Conservation (phyloP, 2,888 invertebrate species). For the Hypsopygia costalis region DNA sequence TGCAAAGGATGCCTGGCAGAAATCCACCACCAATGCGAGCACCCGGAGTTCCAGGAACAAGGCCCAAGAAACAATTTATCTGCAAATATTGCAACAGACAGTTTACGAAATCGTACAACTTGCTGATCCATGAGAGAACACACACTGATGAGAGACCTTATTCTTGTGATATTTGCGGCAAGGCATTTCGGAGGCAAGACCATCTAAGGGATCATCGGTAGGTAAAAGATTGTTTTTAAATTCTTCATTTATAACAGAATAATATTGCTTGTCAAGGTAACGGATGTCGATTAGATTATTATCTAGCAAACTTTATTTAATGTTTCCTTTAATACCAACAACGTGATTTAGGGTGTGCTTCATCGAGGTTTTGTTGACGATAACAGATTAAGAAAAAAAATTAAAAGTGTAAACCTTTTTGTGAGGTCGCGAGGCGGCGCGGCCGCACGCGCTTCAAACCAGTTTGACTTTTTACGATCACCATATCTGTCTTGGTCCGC, state of each 20-base stretch:
- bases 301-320: conserved; percentile 50
- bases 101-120: conserved; percentile 98
- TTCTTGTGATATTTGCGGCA: conserved; percentile 97
- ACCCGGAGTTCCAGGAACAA: conserved; percentile 77
- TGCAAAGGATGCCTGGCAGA: conserved; percentile 74
- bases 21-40: conserved; percentile 79
- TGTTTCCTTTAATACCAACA: conserved; percentile 58
- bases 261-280: conserved; percentile 1
- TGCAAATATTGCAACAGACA: conserved; percentile 98
- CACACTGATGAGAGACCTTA: conserved; percentile 98
- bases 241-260: no score
- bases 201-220: conserved; percentile 94
- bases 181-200: conserved; percentile 97
- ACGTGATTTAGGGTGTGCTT: conserved; percentile 66
- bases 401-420: conserved; percentile 75
- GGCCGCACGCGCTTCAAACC: conserved; percentile 76
- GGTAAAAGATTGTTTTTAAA: conserved; percentile 29
- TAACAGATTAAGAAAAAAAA: conserved; percentile 64
- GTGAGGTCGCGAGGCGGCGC: conserved; percentile 72
- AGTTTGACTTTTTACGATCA: conserved; percentile 76
- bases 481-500: conserved; percentile 76
- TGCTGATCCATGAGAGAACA: conserved; percentile 97
- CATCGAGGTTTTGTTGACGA: conserved; percentile 64
- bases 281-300: conserved; percentile 15
- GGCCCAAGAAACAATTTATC: conserved; percentile 94